These are phyloP conservation scores for Lepidocyrtoides sp. DNA, from an alignment of 2,888 invertebrate genomes.

Conservation along the genomic window DNA sequence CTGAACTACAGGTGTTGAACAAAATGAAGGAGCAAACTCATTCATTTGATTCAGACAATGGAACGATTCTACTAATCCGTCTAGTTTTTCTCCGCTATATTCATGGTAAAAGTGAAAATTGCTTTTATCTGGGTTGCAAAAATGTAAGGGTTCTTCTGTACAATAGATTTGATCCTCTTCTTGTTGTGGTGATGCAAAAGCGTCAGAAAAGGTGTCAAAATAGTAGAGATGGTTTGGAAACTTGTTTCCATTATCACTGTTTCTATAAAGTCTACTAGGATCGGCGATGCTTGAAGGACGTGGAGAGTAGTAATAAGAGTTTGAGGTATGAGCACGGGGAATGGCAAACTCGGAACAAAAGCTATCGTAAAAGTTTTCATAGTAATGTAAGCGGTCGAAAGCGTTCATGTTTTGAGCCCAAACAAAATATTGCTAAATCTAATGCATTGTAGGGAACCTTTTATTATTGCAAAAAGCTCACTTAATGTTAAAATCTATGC, in stretches of 20 bases:
- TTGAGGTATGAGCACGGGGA: constrained; percentile 54
- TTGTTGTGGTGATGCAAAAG: constrained; percentile 23
- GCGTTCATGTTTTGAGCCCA: constrained; percentile 50
- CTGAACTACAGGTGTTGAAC: background rate
- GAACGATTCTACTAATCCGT: background rate
- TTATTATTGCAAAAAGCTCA: too few species aligned
- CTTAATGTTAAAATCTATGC: too few species aligned
- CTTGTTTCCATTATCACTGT: background rate
- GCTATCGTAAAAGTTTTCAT: constrained; percentile 70
- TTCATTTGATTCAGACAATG: background rate
- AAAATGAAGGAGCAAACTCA: background rate
- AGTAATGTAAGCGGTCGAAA: constrained; percentile 67
- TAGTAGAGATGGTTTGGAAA: constrained; percentile 34
- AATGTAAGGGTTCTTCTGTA: background rate
- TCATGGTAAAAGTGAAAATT: background rate
- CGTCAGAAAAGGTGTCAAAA: constrained; percentile 65
- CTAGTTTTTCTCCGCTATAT: background rate
- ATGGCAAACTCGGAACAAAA: constrained; percentile 73
- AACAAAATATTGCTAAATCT: background rate
- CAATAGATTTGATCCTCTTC: background rate
- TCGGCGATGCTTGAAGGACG: background rate
- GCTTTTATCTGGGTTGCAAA: background rate
- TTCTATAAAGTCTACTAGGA: background rate
- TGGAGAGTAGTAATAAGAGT: background rate
- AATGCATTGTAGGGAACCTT: background rate